Evolutionary conservation across 2,113 vertebrate genomes (phyloP), one percentile per base, ranked within the genome.

Genomic region (Epinephelus lanceolatus): DNA sequence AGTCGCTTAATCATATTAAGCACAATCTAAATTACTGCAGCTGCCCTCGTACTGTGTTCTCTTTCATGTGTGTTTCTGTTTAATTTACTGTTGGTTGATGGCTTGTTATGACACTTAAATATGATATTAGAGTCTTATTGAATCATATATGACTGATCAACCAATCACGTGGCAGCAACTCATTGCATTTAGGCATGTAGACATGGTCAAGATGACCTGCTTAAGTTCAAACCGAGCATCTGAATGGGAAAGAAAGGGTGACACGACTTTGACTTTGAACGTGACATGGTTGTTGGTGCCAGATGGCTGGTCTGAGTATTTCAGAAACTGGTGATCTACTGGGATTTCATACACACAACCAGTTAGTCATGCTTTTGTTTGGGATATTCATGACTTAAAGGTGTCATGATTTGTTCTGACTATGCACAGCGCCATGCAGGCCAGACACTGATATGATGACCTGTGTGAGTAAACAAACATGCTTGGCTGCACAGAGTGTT

Each of bases 381-480:
- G 51, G 47, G 33, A 72, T 57, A 78, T 60, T 69, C 17, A 66
- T 76, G 45, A 78, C 18, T 59, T 19, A 67, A 53, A 70, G 37
- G 37, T 56, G 52, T 68, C 33, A 27, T 65, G 30, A 86, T 82
- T 72, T 78, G 61, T 80, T 80, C 51, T 55, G 78, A 84, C 61
- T 66, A n/a, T 70, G n/a, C 23, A 74, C 33, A 30, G 10, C 5
- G 17, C 18, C n/a, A 59, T 45, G 63, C 37, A 75, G 67, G 17
- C 42, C 57, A 74, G n/a, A 3, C 59, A 66, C 61, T 63, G 69
- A 82, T 75, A 80, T 47, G 30, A 61, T 86, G 66, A 71, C 56
- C 72, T 82, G 55, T 17, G 42, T 66, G 74, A 68, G 73, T 81
- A 86, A 83, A 89, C 30, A 81, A 80, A 75, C 55, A 60, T 37